Evolutionary conservation across 2,888 invertebrate species (phyloP), one percentile per base, ranked within the genome.

Genomic region (Pseudanteris insignis): DNA sequence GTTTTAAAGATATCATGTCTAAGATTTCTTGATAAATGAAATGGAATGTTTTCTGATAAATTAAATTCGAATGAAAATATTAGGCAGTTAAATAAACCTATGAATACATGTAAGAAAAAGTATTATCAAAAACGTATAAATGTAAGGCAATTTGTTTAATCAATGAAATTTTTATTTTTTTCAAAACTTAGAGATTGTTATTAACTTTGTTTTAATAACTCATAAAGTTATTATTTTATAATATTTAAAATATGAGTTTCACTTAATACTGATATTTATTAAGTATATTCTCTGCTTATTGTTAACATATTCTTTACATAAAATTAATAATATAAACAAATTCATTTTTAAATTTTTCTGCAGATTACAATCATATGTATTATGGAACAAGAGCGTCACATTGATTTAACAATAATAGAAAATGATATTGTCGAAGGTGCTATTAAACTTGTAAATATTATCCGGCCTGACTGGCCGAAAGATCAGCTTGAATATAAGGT

Each of bases 401-500:
- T 89, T 55, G 83, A 88, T 41, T 74, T 89, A 59, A 84, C 83
- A 68, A 84, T 90, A 67, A 83, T 87, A 68, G 90, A 91, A 77
- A 82, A 86, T 73, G 83, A 88, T 76, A 82, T 91, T 37, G 83
- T 86, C 66, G 81, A 81, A 29, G 92, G 90, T 67, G 89, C 91
- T 44, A 80, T 83, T 66, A 81, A 86, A 75, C 82, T 93, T 70
- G 81, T 93, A 54, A 81, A 84, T 78, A 81, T 81, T 36, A 85
- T 93, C 66, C 84, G 90, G 74, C 89, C 92, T 10, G 70, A 83
- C 29, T 94, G 93, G 93, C 79, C 84, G 47, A 70, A 81, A 58
- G 83, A 85, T 64, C 81, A 84, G 70, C 83, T 92, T 57, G 83
- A 84, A 70, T 88, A 88, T 77, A 91, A 91, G 88, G 92, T 92